Evolutionary conservation across 1,140 invertebrate species (phyloP).

Genomic region (Formica exsecta): DNA sequence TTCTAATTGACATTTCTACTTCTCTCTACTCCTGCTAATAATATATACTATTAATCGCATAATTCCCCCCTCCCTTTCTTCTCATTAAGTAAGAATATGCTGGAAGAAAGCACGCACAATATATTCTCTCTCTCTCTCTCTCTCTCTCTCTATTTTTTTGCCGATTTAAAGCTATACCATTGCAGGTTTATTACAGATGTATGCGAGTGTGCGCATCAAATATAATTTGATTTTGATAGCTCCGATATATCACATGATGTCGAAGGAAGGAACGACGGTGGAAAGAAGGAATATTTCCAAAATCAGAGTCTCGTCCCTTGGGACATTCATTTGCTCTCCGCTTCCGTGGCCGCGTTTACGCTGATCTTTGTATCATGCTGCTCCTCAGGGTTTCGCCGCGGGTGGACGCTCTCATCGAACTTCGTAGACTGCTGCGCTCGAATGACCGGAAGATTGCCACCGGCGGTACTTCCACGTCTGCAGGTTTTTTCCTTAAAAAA

Average conservation of each 20-base stretch:
- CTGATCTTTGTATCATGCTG: conserved; percentile 88
- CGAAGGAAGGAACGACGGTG: background rate
- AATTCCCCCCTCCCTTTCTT: background rate
- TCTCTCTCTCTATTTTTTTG: background rate
- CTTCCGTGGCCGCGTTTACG: conserved; percentile 66
- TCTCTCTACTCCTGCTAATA: background rate
- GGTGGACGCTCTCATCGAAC: conserved; percentile 88
- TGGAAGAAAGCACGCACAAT: background rate
- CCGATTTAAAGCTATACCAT: background rate
- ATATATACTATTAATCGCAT: conserved; percentile 16
- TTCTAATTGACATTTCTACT: conserved; percentile 35
- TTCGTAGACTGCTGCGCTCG: conserved; percentile 81
- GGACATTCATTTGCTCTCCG: conserved; percentile 62
- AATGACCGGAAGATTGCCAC: conserved; percentile 80
- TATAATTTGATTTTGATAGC: conserved; percentile 44
- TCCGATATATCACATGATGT: conserved; percentile 11
- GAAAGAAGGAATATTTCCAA: background rate
- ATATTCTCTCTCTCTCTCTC: too few species aligned
- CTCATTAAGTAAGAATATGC: background rate
- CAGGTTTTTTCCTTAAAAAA: conserved; percentile 75
- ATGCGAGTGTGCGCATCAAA: background rate
- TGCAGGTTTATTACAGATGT: background rate
- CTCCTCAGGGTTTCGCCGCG: conserved; percentile 89
- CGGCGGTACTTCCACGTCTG: conserved; percentile 76
- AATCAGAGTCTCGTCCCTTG: background rate